These are phyloP conservation scores for Meandrusa payeni DNA, from an alignment of 2,888 invertebrate genomes.

Conservation along the genomic window DNA sequence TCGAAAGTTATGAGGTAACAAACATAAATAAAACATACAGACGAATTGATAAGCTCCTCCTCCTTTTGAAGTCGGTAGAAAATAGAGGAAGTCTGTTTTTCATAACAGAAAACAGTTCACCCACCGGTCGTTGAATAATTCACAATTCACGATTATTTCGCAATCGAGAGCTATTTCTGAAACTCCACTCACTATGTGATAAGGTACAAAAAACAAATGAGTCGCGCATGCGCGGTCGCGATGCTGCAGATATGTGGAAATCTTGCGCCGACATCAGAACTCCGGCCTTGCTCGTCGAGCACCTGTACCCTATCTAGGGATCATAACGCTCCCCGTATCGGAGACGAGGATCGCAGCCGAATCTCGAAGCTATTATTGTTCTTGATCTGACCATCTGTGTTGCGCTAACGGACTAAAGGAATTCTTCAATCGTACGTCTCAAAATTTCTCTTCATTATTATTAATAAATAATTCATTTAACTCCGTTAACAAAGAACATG, in stretches of 20 bases:
- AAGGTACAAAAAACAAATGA: constrained; percentile 49
- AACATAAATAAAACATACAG: no score
- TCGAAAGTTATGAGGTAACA: no score
- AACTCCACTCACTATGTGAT: constrained; percentile 8
- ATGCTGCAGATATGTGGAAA: constrained; percentile 42
- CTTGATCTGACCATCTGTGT: not conserved
- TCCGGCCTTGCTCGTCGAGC: constrained; percentile 29
- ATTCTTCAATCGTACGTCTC: no score
- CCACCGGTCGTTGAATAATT: constrained; percentile 3
- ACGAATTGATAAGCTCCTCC: no score
- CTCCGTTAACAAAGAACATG: no score
- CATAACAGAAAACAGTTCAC: no score
- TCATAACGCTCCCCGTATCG: constrained; percentile 34
- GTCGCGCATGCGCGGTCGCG: constrained; percentile 43
- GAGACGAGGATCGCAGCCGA: constrained; percentile 24
- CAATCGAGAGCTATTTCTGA: constrained; percentile 8
- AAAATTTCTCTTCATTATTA: no score
- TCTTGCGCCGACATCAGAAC: constrained; percentile 26
- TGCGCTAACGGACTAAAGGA: no score
- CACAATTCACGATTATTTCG: constrained; percentile 1
- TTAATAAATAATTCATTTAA: no score
- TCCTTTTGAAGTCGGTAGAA: no score
- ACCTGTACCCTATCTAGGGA: constrained; percentile 36
- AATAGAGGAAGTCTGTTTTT: no score
- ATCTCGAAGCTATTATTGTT: constrained; percentile 28